A percentile compares a stretch with the other conserved stretches of the same genome.
phyloP scores from a whole-genome alignment of 2,888 invertebrate genomes.

The Drosophila rellima region DNA sequence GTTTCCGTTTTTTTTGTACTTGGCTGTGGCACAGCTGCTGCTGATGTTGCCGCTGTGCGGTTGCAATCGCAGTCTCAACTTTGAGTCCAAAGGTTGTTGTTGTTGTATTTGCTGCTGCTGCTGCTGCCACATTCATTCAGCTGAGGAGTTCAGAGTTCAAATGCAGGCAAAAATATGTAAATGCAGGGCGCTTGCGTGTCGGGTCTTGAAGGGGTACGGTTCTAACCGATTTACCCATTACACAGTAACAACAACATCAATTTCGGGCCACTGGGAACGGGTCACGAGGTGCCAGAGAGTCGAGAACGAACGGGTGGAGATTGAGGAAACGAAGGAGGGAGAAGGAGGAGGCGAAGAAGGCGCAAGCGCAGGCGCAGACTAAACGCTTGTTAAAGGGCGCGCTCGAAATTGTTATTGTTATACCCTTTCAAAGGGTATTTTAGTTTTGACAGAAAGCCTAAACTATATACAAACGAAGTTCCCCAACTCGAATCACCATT shows the following conservation, averaged over 20 bases:
- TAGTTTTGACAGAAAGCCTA: no score
- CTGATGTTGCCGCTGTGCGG: conserved; percentile 22
- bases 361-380: conserved; percentile 53
- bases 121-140: conserved; percentile 43
- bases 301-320: neutral
- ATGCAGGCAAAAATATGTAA: conserved; percentile 79
- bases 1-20: conserved; percentile 62
- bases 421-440: neutral
- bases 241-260: conserved; percentile 69
- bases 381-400: conserved; percentile 81
- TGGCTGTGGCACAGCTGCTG: conserved; percentile 14
- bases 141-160: conserved; percentile 67
- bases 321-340: neutral
- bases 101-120: conserved; percentile 3
- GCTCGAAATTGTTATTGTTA: conserved; percentile 65
- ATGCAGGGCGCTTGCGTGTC: conserved; percentile 79
- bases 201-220: conserved; percentile 54
- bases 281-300: conserved; percentile 62
- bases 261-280: conserved; percentile 68
- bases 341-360: neutral
- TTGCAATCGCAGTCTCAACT: conserved; percentile 25
- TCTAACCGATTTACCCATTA: conserved; percentile 75
- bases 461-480: no score
- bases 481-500: no score
- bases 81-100: conserved; percentile 8